A percentile compares a stretch with the other conserved stretches of the same genome.
phyloP scores from a whole-genome alignment of 2,797 vertebrate genomes.

The Aviceda cuculoides region DNA sequence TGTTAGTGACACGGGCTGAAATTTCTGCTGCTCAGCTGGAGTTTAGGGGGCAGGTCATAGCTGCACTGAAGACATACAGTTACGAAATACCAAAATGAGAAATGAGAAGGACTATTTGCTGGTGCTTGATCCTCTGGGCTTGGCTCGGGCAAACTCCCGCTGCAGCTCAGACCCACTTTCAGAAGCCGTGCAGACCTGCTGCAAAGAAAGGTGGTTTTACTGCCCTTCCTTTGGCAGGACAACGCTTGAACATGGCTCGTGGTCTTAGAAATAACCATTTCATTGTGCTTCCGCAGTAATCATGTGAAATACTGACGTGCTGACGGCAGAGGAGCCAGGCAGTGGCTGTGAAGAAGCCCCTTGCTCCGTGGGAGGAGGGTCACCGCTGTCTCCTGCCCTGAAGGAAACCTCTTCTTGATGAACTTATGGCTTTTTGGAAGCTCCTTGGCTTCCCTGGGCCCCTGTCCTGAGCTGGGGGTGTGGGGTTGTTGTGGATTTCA shows the following conservation, averaged over 20 bases:
- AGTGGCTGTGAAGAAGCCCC: neutral
- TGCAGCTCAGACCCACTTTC: neutral
- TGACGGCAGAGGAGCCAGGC: neutral
- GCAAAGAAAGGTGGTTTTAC: neutral
- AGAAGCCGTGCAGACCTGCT: neutral
- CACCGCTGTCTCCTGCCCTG: neutral
- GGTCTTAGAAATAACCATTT: neutral
- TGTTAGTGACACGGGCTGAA: fast-evolving
- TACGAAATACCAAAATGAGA: neutral
- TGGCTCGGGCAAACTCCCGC: fast-evolving
- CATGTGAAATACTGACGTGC: neutral
- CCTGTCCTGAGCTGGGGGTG: neutral
- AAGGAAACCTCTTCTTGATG: neutral
- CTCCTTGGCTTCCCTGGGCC: neutral
- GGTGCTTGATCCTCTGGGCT: neutral
- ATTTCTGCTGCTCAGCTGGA: neutral
- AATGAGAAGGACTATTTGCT: neutral
- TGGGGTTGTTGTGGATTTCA: neutral
- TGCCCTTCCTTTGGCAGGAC: neutral
- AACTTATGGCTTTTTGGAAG: neutral
- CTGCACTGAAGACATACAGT: neutral
- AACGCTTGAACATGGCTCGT: fast-evolving
- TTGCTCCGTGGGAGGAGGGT: neutral
- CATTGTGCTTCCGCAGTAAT: neutral
- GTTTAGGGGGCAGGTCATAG: neutral